Base-by-base conservation (phyloP, 2,888 invertebrate species). In the Cerastoderma edule region DNA sequence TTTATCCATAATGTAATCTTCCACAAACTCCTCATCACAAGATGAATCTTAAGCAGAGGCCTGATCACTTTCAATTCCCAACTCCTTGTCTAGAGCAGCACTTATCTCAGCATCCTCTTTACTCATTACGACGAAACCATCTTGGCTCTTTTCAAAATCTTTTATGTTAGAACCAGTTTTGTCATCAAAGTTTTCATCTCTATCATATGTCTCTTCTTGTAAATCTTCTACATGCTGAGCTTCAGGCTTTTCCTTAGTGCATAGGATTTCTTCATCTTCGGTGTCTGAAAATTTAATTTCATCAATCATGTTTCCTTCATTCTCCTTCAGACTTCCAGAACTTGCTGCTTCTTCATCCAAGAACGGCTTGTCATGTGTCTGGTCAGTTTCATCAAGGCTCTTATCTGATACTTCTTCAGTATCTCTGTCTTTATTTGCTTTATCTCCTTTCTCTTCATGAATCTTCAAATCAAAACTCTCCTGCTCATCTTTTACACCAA, bases 331-430 rank as follows among this genome's bases (percentile, higher is more conserved):
- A n/a, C 32, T n/a, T 35, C 63, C 24, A 8, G 13, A 3, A 28
- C 33, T 28, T 50, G n/a, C 48, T 66, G 28, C 28, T 28, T 48
- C 66, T 30, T 27, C n/a, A n/a, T n/a, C n/a, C n/a, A n/a, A n/a
- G n/a, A n/a, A n/a, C n/a, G n/a, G n/a, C n/a, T n/a, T n/a, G n/a
- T n/a, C n/a, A n/a, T n/a, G 44, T 44, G 13, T 44, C 44, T 19
- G 44, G 44, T 39, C 63, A 28, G 8, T 35, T 16, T 54, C 35
- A 19, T 50, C 67, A 53, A 24, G 22, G n/a, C 50, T 50, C 30
- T 50, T 50, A 27, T 53, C 63, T 10, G 8, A n/a, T 8, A 13
- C 33, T 13, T 24, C 22, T 22, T 46, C 33, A 19, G 46, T 50
- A 19, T 8, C 33, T 63, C 27, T 56, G 13, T 63, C n/a, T 3